Conservation (phyloP, 1,140 invertebrate species). For the Arion vulgaris region DNA sequence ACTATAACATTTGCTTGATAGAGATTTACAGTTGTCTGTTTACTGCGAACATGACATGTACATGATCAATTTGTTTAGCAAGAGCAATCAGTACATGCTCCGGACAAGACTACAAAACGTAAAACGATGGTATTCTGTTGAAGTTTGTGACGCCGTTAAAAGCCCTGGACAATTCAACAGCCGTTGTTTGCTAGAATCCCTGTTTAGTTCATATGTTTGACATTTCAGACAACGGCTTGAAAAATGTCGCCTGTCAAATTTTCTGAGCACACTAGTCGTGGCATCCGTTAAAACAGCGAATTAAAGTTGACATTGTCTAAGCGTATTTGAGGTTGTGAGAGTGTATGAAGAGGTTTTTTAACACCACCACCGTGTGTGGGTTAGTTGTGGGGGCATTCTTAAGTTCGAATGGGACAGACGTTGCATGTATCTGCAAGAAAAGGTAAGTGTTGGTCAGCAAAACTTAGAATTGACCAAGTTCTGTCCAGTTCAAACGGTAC, state of each 20-base stretch:
- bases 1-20: not conserved
- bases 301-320: slow-evolving; percentile 9
- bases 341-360: not conserved
- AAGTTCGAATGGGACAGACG: not conserved
- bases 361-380: not conserved
- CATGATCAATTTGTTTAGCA: not conserved
- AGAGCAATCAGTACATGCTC: not conserved
- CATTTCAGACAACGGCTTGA: slow-evolving; percentile 11
- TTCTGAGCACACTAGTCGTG: not conserved
- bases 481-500: too few relatives aligned
- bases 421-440: not conserved
- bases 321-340: not conserved
- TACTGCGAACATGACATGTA: not conserved
- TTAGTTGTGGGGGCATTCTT: not conserved
- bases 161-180: not conserved
- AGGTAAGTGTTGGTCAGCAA: not conserved
- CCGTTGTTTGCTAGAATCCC: not conserved
- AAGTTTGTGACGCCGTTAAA: not conserved
- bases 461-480: too few relatives aligned
- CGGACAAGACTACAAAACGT: not conserved
- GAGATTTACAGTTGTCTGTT: not conserved
- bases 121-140: not conserved
- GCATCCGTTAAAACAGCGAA: not conserved
- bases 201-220: slow-evolving; percentile 17
- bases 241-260: slow-evolving; percentile 7